Base-by-base conservation (phyloP, 2,113 vertebrate species). In the Burhinus oedicnemus region DNA sequence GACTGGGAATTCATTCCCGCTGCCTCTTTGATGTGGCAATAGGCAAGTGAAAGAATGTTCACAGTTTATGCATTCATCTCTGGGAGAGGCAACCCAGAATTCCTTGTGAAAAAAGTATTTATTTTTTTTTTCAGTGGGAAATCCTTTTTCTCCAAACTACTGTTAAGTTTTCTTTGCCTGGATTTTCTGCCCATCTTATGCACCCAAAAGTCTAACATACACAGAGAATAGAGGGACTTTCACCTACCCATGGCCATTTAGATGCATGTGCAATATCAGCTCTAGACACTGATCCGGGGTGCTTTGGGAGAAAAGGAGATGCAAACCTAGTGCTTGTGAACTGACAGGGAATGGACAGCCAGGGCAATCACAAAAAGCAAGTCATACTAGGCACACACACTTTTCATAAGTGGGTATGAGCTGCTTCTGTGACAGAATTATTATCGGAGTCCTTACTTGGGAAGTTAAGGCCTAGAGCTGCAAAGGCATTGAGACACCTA, bases 1-100 rank as follows among this genome's bases (percentile, higher is more conserved):
- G 45, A 61, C 47, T 58, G 29, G 65, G 80, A 84, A 62, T 92
- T 92, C 11, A 58, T 84, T 92, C 71, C 58, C 5, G 0, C 22
- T 86, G 42, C 42, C 42, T 88, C 76, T 96, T 96, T 80, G 90
- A 96, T 93, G 92, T 95, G 54, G 76, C 42, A 84, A 66, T 27
- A 80, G 68, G 51, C 77, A 93, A 92, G 76, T 88, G 80, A 93
- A 96, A 92, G 75, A 94, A 96, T 93, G 76, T 94, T 93, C 93
- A 92, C 49, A 80, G 96, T 87, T 95, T 85, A 93, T 74, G 42
- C 38, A 45, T 90, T 95, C 72, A 69, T 84, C 70, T 91, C 52
- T 89, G 81, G 52, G 70, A 97, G 65, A 95, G 27, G 47, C 77
- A 92, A 79, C 61, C 15, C 90, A 84, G 57, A 91, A 90, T 83